These are phyloP conservation scores for Apotomis capreana DNA, from an alignment of 2,888 invertebrate genomes.

Conservation along the genomic window DNA sequence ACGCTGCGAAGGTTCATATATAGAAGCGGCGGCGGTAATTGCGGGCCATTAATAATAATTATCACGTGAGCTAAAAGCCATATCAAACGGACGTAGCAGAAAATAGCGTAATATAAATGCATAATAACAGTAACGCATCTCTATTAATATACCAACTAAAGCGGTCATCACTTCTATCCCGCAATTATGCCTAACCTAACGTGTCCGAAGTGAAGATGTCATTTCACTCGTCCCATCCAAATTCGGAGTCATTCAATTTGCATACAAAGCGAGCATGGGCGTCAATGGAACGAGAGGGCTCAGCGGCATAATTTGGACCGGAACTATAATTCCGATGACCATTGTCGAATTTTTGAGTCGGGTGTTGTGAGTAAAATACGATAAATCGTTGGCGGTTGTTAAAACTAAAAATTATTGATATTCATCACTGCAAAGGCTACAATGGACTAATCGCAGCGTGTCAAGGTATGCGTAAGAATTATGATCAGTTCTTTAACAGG, in stretches of 20 bases:
- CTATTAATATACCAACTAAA: constrained; percentile 34
- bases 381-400: no score
- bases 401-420: no score
- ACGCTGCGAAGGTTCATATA: not conserved
- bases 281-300: constrained; percentile 65
- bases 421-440: no score
- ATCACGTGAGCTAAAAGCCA: constrained; percentile 13
- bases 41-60: constrained; percentile 25
- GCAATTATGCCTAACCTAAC: constrained; percentile 33
- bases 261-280: constrained; percentile 71
- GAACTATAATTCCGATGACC: constrained; percentile 40
- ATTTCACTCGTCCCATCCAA: constrained; percentile 58
- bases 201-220: constrained; percentile 63
- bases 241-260: constrained; percentile 77
- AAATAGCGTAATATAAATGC: constrained; percentile 1
- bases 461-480: no score
- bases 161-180: constrained; percentile 26
- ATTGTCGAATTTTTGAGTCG: constrained; percentile 39
- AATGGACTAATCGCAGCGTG: no score
- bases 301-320: constrained; percentile 40
- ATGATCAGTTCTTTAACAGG: no score
- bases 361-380: not conserved
- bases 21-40: constrained; percentile 12
- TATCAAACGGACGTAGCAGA: constrained; percentile 5
- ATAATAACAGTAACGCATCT: constrained; percentile 18